Percentiles rank a stretch among this genome's conserved stretches.
Conservation (phyloP, 1,140 invertebrate genomes). For the Saxidomus purpurata region DNA sequence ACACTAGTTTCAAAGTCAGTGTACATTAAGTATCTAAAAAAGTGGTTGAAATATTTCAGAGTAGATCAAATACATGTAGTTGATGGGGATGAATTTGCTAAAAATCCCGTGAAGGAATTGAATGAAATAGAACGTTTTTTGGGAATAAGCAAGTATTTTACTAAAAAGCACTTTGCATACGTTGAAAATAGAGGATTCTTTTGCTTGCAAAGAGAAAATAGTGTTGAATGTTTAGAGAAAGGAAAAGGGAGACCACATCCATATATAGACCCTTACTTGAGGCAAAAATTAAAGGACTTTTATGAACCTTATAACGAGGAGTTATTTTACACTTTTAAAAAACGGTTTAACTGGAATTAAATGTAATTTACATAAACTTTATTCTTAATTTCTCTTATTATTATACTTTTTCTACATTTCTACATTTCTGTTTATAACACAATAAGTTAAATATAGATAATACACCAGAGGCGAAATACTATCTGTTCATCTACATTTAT, state of each 20-base stretch:
- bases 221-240: constrained; percentile 28
- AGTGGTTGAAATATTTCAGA: constrained; percentile 9
- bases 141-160: neutral
- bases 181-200: constrained; percentile 27
- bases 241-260: constrained; percentile 25
- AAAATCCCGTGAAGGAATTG: constrained; percentile 10
- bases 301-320: constrained; percentile 4
- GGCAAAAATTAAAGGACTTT: neutral
- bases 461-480: too few species aligned
- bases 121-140: constrained; percentile 22
- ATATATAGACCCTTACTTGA: neutral
- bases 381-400: neutral
- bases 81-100: constrained; percentile 20
- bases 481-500: too few species aligned
- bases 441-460: too few species aligned
- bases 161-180: neutral
- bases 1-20: constrained; percentile 31
- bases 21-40: constrained; percentile 17
- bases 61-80: constrained; percentile 31
- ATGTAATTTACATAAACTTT: neutral
- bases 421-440: too few species aligned
- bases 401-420: too few species aligned
- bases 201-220: constrained; percentile 1
- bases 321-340: neutral
- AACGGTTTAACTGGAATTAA: constrained; percentile 24